These are phyloP conservation scores for Cryptoprocta ferox DNA, from an alignment of 2,797 vertebrate species.

Conservation along the genomic window DNA sequence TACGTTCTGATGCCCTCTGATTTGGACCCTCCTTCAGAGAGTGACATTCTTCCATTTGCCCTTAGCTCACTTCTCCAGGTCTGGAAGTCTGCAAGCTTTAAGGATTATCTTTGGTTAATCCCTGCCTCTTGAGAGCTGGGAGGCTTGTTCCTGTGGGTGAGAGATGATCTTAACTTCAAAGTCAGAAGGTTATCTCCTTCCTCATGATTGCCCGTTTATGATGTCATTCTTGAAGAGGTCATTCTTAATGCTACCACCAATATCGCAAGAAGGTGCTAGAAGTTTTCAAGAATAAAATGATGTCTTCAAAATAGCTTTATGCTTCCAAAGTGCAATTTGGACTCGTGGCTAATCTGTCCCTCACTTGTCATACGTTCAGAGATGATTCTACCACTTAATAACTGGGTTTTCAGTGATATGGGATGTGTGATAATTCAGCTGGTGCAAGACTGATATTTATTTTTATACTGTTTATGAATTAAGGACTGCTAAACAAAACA, in stretches of 20 bases:
- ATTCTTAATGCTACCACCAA: not conserved
- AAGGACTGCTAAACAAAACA: conserved; percentile 59
- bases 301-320: not conserved
- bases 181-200: not conserved
- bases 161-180: not conserved
- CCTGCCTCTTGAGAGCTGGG: not conserved
- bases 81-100: not conserved
- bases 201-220: not conserved
- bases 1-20: not conserved
- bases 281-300: conserved; percentile 39
- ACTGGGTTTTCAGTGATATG: conserved; percentile 32
- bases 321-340: not conserved
- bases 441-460: conserved; percentile 53
- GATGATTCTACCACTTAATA: conserved; percentile 14
- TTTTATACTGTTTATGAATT: conserved; percentile 70
- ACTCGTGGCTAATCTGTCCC: not conserved
- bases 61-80: not conserved
- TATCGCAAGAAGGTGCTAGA: not conserved
- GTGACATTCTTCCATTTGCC: not conserved
- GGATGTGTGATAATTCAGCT: conserved; percentile 21
- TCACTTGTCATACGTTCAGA: not conserved
- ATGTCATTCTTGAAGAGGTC: not conserved
- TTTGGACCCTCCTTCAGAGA: conserved; percentile 9
- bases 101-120: not conserved
- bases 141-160: not conserved